These are phyloP conservation scores for Nomada fabriciana DNA, from an alignment of 2,888 invertebrate genomes.

Conservation along the genomic window DNA sequence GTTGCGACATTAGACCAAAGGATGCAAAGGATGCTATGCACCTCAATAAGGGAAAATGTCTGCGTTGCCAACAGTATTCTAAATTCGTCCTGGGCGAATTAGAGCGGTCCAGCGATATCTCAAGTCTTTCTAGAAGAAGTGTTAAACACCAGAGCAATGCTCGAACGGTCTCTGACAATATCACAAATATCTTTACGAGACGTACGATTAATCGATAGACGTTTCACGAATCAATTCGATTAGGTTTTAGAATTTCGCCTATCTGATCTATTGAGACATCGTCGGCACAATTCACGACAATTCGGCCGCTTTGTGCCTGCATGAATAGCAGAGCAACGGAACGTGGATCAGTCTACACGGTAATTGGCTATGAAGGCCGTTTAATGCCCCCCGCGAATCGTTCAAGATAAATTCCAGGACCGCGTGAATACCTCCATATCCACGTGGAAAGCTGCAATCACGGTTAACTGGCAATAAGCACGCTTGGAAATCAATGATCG, in stretches of 20 bases:
- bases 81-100: no score
- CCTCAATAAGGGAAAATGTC: no score
- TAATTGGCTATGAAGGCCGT: constrained; percentile 33
- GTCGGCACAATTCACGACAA: neutral
- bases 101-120: no score
- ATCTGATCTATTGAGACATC: neutral
- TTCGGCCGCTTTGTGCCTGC: neutral
- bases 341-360: constrained; percentile 1
- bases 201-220: no score
- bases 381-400: constrained; percentile 33
- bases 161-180: no score
- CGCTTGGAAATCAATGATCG: constrained; percentile 58
- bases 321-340: neutral
- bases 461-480: constrained; percentile 61
- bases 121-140: no score
- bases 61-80: no score
- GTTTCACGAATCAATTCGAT: neutral
- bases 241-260: no score
- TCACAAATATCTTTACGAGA: no score
- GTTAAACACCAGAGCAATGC: no score
- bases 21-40: no score
- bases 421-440: constrained; percentile 25
- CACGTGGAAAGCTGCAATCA: constrained; percentile 55
- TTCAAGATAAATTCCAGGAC: constrained; percentile 55
- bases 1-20: no score